phyloP scores from a whole-genome alignment of 2,797 vertebrate genomes.

The Sparidentex hasta region DNA sequence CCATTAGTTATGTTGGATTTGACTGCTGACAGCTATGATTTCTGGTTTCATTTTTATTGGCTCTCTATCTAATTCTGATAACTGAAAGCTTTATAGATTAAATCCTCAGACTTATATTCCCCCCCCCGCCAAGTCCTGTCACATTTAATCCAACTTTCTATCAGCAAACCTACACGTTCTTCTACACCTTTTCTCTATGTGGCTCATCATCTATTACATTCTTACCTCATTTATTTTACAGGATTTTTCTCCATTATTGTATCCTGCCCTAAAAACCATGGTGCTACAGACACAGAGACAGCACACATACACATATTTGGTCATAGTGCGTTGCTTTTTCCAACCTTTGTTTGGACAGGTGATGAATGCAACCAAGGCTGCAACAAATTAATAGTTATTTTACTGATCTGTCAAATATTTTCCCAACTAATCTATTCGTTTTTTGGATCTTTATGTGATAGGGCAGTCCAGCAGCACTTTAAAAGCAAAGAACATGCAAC shows the following conservation, averaged over 20 bases:
- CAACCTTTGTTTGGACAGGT: background rate
- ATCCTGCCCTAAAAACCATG: background rate
- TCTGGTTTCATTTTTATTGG: slow-evolving; percentile 2
- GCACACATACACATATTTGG: background rate
- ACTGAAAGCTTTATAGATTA: background rate
- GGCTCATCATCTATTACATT: background rate
- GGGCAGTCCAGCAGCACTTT: no score
- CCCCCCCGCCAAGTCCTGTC: no score
- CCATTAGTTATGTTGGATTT: background rate
- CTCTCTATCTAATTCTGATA: background rate
- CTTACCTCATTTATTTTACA: background rate
- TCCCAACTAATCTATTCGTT: no score
- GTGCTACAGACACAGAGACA: background rate
- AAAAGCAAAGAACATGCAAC: background rate
- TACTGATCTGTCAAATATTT: no score
- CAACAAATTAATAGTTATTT: no score
- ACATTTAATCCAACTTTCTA: background rate
- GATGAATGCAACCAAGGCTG: no score
- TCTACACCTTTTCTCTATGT: background rate
- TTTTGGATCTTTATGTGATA: background rate
- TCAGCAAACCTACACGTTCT: background rate
- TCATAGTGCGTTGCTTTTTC: background rate
- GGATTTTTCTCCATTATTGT: background rate
- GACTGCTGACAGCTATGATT: background rate
- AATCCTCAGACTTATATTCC: background rate